Conservation (phyloP, 2,113 vertebrate genomes). For the Anser brachyrhynchus region DNA sequence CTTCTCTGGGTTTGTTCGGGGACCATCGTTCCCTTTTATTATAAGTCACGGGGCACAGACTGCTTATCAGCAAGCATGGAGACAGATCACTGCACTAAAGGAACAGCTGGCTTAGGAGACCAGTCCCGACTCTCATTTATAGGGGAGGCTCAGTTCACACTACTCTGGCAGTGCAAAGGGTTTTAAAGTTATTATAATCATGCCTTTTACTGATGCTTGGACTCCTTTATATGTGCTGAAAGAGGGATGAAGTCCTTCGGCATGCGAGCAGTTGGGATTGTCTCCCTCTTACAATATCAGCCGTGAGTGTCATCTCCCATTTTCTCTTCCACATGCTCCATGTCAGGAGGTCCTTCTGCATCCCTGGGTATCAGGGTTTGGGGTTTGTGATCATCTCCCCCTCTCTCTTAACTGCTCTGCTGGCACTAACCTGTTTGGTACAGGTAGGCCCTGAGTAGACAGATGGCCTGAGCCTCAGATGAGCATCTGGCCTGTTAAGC, state of each 20-base stretch:
- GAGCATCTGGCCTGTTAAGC: slow-evolving; percentile 62
- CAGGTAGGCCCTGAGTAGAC: slow-evolving; percentile 34
- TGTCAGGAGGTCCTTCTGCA: not conserved
- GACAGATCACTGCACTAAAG: slow-evolving; percentile 52
- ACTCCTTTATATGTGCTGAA: not conserved
- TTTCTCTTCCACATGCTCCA: not conserved
- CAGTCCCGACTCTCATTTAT: not conserved
- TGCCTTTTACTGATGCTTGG: not conserved
- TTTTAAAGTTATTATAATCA: not conserved
- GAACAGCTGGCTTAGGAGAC: slow-evolving; percentile 50
- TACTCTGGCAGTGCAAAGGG: not conserved
- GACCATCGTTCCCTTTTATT: slow-evolving; percentile 56
- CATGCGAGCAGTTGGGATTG: not conserved
- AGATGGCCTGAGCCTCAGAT: slow-evolving; percentile 55
- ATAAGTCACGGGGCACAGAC: slow-evolving; percentile 44
- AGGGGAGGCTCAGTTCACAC: not conserved
- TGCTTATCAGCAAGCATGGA: slow-evolving; percentile 43
- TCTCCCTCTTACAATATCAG: not conserved
- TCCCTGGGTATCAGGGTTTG: not conserved
- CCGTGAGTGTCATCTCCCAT: not conserved
- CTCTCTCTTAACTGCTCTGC: not conserved
- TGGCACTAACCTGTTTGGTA: slow-evolving; percentile 20
- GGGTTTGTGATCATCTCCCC: not conserved
- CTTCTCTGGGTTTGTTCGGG: slow-evolving; percentile 51
- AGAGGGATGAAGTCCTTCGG: not conserved